phyloP scores from a whole-genome alignment of 2,113 vertebrate species.

The Pangasianodon gigas region DNA sequence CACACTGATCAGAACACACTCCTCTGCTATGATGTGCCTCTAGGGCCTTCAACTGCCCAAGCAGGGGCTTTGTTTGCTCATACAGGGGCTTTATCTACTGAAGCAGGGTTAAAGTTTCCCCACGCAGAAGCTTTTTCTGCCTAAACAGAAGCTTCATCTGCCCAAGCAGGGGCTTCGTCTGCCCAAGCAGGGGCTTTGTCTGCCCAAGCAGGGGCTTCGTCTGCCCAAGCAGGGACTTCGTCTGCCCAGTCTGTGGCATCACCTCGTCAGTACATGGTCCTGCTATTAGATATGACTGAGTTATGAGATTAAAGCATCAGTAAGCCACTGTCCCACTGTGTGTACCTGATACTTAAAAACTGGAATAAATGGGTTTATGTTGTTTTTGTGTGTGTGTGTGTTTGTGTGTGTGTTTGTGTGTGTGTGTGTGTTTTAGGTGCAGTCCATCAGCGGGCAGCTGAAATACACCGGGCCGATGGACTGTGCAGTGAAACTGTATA shows the following conservation, averaged over 20 bases:
- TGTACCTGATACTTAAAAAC: not conserved
- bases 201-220: too few species aligned
- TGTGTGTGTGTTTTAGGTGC: constrained; percentile 65
- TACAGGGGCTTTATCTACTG: too few species aligned
- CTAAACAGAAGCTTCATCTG: too few species aligned
- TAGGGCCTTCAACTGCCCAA: too few species aligned
- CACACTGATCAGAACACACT: not conserved
- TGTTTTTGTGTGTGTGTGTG: not conserved
- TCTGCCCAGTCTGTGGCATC: not conserved
- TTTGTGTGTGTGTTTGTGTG: not conserved
- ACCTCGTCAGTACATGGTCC: not conserved
- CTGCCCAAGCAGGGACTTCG: too few species aligned
- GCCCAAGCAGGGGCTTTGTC: too few species aligned
- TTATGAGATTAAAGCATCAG: not conserved
- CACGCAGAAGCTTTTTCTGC: too few species aligned
- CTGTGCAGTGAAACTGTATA: constrained; percentile 71
- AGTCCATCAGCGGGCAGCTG: constrained; percentile 57
- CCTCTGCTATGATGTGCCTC: not conserved
- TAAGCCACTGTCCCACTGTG: not conserved
- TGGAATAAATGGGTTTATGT: not conserved
- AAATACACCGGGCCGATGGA: constrained; percentile 70
- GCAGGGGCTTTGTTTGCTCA: too few species aligned
- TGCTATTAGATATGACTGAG: not conserved
- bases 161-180: too few species aligned
- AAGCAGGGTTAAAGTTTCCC: too few species aligned